A percentile compares a stretch with the other conserved stretches of the same genome.
Evolutionary conservation across 2,113 vertebrate species (phyloP).

Genomic region (Ammodytes dubius): DNA sequence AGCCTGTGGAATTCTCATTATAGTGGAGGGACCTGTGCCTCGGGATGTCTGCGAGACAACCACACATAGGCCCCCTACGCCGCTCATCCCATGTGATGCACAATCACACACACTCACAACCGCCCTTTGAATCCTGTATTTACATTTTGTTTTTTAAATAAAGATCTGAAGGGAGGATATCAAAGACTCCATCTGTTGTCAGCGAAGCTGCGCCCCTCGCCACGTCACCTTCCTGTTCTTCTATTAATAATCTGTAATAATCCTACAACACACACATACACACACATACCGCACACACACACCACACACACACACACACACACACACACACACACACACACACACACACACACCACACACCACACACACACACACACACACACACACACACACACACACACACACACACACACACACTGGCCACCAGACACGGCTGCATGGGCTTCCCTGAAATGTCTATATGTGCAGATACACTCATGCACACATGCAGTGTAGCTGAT

Average conservation of each 20-base stretch:
- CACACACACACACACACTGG: conserved; percentile 11
- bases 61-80: background rate
- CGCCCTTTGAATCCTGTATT: conserved; percentile 40
- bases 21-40: conserved; percentile 18
- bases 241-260: conserved; percentile 65
- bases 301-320: conserved; percentile 11
- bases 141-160: conserved; percentile 63
- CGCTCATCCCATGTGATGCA: background rate
- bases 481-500: conserved; percentile 1
- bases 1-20: conserved; percentile 64
- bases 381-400: conserved; percentile 21
- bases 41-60: background rate
- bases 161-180: conserved; percentile 63
- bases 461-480: conserved; percentile 39
- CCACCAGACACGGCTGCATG: conserved; percentile 36
- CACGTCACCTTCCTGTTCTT: conserved; percentile 49
- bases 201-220: conserved; percentile 29
- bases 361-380: conserved; percentile 14
- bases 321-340: conserved; percentile 12
- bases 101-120: conserved; percentile 20
- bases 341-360: conserved; percentile 23
- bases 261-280: conserved; percentile 17
- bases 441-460: conserved; percentile 68
- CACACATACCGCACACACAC: conserved; percentile 21
- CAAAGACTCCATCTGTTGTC: conserved; percentile 68